Base-by-base conservation (phyloP, 2,113 vertebrate species). In the Scomber colias region DNA sequence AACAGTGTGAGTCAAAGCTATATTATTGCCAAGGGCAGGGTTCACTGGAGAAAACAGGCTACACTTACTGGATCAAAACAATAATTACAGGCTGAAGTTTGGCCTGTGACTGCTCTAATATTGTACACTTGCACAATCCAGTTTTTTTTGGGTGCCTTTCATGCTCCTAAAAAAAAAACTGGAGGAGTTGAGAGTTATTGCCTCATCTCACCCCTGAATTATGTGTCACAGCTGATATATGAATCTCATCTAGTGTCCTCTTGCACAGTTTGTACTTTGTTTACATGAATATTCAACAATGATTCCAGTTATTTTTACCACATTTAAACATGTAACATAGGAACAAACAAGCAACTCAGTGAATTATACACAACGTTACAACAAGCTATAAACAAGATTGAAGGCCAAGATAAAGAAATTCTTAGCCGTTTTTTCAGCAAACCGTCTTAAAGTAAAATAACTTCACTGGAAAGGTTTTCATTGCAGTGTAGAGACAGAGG, bases 1-100 rank as follows among this genome's bases (percentile, higher is more conserved):
- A 67, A 46, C 19, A 60, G 31, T 13, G 30, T 75, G 64, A 89
- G 84, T 87, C 77, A 75, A 78, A 77, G 40, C 11, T 66, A 69
- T 65, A 53, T 54, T n/a, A 40, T 16, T 81, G 84, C 77, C 80
- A 84, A 65, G 54, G 46, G 59, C 70, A 74, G 55, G 15, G 51
- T 79, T 74, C 11, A 53, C n/a, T 35, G 40, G 3, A 69, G 40
- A 53, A 53, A 71, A 79, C 50, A 2, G 35, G 71, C 54, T 66
- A 5, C 60, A 49, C 14, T 74, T 62, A 48, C 14, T 31, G 44
- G 19, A 55, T 81, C 44, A 68, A 59, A 81, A 73, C 61, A 48
- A 17, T 80, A 77, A 86, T 89, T 83, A 86, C 44, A 71, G 64
- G 44, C 45, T 17, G 1, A 45, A 55, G 27, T 70, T 65, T 8